These are phyloP conservation scores for Eulemur rubriventer DNA, from an alignment of 2,797 vertebrate genomes.

Conservation along the genomic window DNA sequence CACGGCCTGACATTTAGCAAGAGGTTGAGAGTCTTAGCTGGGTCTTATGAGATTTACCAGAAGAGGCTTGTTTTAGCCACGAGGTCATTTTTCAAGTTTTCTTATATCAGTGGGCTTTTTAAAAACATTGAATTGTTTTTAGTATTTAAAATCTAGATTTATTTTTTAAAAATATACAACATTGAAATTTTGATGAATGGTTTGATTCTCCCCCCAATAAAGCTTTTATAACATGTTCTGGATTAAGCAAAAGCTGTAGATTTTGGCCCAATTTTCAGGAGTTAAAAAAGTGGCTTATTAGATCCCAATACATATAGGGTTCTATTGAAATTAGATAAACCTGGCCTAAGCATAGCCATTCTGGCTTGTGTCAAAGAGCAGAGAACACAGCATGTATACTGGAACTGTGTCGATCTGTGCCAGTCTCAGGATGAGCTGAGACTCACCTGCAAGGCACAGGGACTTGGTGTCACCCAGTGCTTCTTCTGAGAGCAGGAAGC, in stretches of 20 bases:
- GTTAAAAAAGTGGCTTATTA: not conserved
- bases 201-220: not conserved
- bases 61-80: not conserved
- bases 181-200: not conserved
- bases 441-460: not conserved
- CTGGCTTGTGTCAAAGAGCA: not conserved
- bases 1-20: not conserved
- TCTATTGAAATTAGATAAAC: not conserved
- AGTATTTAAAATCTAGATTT: not conserved
- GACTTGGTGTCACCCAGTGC: fast-evolving
- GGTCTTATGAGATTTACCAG: not conserved
- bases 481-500: not conserved
- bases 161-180: not conserved
- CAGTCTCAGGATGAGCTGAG: not conserved
- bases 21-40: not conserved
- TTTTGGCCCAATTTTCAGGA: not conserved
- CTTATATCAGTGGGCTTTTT: not conserved
- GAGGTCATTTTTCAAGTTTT: not conserved
- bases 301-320: not conserved
- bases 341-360: not conserved
- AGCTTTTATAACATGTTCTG: not conserved
- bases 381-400: not conserved
- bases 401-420: not conserved
- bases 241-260: not conserved
- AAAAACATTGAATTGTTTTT: not conserved